These are phyloP conservation scores for Lasioglossum marginatum DNA, from an alignment of 2,888 invertebrate species.

Conservation along the genomic window DNA sequence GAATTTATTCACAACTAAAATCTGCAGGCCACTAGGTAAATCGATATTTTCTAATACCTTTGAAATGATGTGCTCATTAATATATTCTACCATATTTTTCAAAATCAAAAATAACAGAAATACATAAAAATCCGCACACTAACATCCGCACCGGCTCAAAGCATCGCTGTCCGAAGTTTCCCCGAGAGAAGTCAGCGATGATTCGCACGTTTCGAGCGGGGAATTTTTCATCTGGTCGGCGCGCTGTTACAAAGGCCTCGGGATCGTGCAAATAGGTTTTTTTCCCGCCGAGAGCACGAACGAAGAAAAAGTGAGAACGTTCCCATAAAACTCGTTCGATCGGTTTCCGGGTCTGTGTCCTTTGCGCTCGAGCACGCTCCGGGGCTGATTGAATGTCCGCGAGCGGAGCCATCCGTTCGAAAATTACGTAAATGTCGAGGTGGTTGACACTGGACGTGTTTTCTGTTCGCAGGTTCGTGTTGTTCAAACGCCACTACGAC, in stretches of 20 bases:
- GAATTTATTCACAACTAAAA: neutral
- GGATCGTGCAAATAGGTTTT: neutral
- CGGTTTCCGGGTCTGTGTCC: conserved; percentile 13
- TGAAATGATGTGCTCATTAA: too few species aligned
- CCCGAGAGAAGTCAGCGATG: neutral
- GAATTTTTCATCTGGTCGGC: neutral
- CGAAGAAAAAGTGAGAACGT: neutral
- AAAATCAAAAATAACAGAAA: neutral
- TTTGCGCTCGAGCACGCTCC: conserved; percentile 3
- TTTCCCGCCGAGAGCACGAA: neutral
- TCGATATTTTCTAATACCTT: too few species aligned
- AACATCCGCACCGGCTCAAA: neutral
- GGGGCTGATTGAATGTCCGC: neutral
- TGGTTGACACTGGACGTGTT: neutral
- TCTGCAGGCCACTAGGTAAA: neutral
- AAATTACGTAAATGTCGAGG: neutral
- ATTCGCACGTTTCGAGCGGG: neutral
- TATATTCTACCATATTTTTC: too few species aligned
- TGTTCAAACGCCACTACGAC: conserved; percentile 88
- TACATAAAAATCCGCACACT: neutral
- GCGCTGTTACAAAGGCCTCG: neutral
- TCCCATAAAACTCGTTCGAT: conserved; percentile 9
- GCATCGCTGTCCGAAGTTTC: neutral
- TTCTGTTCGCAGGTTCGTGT: conserved; percentile 86
- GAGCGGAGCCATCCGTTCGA: neutral